Evolutionary conservation across 1,140 invertebrate species (phyloP).

Genomic region (Atta colombica): DNA sequence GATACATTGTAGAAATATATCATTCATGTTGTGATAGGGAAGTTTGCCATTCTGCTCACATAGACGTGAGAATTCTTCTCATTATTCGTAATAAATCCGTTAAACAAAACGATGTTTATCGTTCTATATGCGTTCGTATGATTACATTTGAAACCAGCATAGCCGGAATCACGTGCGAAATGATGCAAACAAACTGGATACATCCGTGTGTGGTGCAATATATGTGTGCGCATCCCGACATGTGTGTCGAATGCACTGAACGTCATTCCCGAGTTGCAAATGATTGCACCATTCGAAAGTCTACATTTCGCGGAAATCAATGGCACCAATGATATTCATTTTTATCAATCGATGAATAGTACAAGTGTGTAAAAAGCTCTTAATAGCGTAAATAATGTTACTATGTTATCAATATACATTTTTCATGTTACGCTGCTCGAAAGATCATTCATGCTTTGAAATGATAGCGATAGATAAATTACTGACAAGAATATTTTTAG

Average conservation of each 20-base stretch:
- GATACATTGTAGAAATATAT: neutral
- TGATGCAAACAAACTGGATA: conserved; percentile 16
- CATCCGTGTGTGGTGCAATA: neutral
- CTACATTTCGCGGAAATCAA: conserved; percentile 48
- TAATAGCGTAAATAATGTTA: conserved; percentile 7
- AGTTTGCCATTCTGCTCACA: neutral
- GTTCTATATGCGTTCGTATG: conserved; percentile 31
- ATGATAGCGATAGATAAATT: neutral
- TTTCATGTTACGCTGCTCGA: neutral
- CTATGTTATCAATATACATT: neutral
- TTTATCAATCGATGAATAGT: neutral
- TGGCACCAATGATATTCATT: conserved; percentile 37
- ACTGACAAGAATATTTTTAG: neutral
- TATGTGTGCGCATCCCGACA: neutral
- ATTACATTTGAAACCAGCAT: conserved; percentile 2
- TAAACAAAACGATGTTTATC: conserved; percentile 27
- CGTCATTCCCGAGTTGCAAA: conserved; percentile 29
- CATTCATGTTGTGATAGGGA: neutral
- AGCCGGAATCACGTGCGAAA: conserved; percentile 35
- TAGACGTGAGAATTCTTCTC: neutral
- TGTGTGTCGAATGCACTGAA: conserved; percentile 10
- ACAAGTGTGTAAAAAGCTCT: conserved; percentile 1
- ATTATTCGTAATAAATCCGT: neutral
- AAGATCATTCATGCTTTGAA: neutral
- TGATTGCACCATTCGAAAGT: conserved; percentile 12